Evolutionary conservation across 2,113 vertebrate genomes (phyloP).

Genomic region (human): GRCh38 chrX:9392501-9393000

Average conservation of each 20-base stretch:
- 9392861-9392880: not conserved
- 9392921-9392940: not conserved
- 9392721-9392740: not conserved
- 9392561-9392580: not conserved
- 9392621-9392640: accelerated
- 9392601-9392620: not conserved
- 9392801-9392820: not conserved
- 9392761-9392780: not conserved
- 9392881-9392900: not conserved
- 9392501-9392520: not conserved
- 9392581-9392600: not conserved
- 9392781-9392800: not conserved
- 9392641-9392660: accelerated
- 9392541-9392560: not conserved
- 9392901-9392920: not conserved
- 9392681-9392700: not conserved
- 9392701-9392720: not conserved
- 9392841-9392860: too few relatives aligned
- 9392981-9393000: too few relatives aligned
- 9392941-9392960: too few relatives aligned
- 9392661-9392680: accelerated
- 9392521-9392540: too few relatives aligned
- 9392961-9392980: too few relatives aligned
- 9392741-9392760: not conserved
- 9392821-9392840: not conserved